A percentile compares a stretch with the other conserved stretches of the same genome.
Conservation (phyloP, 2,113 vertebrate genomes). For the Leiothrix lutea region DNA sequence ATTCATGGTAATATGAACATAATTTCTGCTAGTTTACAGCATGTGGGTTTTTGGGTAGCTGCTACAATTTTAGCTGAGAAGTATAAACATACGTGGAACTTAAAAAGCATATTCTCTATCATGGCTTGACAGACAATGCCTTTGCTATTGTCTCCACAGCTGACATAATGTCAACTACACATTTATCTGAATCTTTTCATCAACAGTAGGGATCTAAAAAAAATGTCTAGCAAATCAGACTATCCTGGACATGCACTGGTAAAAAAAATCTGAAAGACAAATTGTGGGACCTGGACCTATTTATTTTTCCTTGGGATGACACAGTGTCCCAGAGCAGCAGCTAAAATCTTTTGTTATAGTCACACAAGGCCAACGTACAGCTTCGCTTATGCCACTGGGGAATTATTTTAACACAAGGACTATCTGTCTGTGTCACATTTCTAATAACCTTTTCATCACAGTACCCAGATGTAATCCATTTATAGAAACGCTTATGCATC, state of each 20-base stretch:
- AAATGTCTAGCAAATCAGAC: not conserved
- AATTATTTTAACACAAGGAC: conserved; percentile 4
- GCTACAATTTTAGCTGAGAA: not conserved
- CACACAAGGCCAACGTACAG: not conserved
- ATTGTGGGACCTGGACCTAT: not conserved
- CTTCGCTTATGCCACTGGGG: not conserved
- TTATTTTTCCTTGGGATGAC: not conserved
- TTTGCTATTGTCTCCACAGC: not conserved
- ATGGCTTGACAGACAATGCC: not conserved
- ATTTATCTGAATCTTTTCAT: not conserved
- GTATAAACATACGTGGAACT: not conserved
- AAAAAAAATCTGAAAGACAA: not conserved
- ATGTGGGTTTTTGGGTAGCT: not conserved
- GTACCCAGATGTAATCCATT: conserved; percentile 4
- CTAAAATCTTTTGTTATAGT: not conserved
- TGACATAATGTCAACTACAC: not conserved
- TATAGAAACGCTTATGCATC: conserved; percentile 32
- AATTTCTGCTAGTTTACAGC: not conserved
- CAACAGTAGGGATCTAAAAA: not conserved
- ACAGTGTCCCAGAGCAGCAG: not conserved
- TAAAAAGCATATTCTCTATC: not conserved
- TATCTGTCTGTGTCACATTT: conserved; percentile 19
- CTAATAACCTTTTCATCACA: conserved; percentile 33
- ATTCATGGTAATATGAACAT: not conserved
- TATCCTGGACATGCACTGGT: fast-evolving